A percentile compares a stretch with the other conserved stretches of the same genome.
Conservation (phyloP, 1,140 invertebrate species). For the Drosophila takahashii region DNA sequence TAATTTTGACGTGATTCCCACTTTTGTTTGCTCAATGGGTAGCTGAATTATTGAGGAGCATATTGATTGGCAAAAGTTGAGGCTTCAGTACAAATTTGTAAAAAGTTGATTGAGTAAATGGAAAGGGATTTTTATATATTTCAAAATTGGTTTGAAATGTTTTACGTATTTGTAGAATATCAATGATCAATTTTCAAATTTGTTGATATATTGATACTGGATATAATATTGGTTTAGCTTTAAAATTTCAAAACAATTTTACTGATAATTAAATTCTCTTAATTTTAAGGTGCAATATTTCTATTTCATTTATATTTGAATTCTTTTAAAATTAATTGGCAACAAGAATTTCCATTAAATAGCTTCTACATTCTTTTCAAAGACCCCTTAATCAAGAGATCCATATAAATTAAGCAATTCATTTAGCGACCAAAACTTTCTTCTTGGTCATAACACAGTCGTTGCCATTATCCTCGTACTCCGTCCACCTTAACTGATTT, state of each 20-base stretch:
- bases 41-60: neutral
- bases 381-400: neutral
- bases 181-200: no score
- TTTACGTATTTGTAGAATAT: no score
- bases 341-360: no score
- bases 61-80: neutral
- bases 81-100: no score
- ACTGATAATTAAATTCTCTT: no score
- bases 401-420: constrained; percentile 21
- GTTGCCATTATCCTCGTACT: constrained; percentile 34
- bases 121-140: neutral
- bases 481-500: constrained; percentile 25
- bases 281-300: no score
- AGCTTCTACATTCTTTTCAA: neutral
- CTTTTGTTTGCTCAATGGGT: constrained; percentile 16
- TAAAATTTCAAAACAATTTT: no score
- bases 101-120: neutral
- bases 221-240: no score
- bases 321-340: no score
- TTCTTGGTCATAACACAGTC: constrained; percentile 22
- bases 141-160: no score
- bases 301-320: no score
- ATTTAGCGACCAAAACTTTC: constrained; percentile 9
- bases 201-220: no score
- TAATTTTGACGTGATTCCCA: constrained; percentile 64